Evolutionary conservation across 1,140 invertebrate genomes (phyloP), one percentile per base, ranked within the genome.

Genomic region (Atta cephalotes): DNA sequence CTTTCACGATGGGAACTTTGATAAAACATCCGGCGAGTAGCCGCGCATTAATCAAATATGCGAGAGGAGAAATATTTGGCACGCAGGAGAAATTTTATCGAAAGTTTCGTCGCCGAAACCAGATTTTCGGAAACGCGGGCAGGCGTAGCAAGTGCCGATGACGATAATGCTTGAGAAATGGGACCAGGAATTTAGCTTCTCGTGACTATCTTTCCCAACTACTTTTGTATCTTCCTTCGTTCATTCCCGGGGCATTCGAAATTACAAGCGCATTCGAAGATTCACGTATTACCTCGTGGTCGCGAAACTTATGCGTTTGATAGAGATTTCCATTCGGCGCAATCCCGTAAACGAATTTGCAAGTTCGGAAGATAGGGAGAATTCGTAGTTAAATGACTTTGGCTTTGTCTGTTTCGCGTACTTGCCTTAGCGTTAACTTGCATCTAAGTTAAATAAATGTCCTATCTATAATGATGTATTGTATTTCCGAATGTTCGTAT

Each of bases 131-230:
- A 35, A 65, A 85, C 58, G 62, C 53, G n/a, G 31, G 14, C 56
- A 21, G 28, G 25, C 68, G 53, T 78, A 78, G 65, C 62, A 66
- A 87, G 80, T 65, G 76, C 84, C 87, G 62, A 65, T 56, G 85
- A 70, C 65, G 78, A 89, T 91, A 88, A 79, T 89, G 87, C 53
- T 91, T 90, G 90, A 91, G 88, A 91, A 88, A 91, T 90, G 91
- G 91, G 90, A 92, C 91, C 91, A 92, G 90, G 87, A 90, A 92
- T 84, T 70, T 88, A 79, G 84, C 88, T 88, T 90, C 63, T 91
- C 65, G 84, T 86, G 85, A 90, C 79, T 86, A 90, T 81, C 58
- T 90, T 88, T 89, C 86, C 72, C 85, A 35, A 63, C 84, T 87
- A 84, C 82, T 77, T 89, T 88, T 89, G 78, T 84, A 88, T 88